Evolutionary conservation across 2,888 invertebrate species (phyloP).

Genomic region (Lasioglossum vierecki): DNA sequence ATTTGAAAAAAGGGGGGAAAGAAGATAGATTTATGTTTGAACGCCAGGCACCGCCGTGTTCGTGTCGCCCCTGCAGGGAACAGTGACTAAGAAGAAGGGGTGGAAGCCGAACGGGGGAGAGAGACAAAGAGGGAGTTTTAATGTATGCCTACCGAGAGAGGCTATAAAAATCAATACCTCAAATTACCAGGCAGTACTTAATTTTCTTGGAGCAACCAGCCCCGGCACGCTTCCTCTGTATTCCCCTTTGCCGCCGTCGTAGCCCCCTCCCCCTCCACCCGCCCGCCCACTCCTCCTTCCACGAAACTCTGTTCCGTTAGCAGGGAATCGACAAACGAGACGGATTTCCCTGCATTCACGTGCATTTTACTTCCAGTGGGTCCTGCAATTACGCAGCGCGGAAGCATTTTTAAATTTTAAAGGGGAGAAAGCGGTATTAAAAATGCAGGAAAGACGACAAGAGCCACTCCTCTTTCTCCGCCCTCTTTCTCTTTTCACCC

Average conservation of each 20-base stretch:
- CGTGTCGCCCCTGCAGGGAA: conserved; percentile 78
- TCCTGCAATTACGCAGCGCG: conserved; percentile 67
- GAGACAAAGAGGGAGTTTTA: conserved; percentile 79
- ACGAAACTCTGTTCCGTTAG: conserved; percentile 63
- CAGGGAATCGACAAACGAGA: conserved; percentile 65
- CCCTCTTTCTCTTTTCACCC: conserved; percentile 12
- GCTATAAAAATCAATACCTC: conserved; percentile 84
- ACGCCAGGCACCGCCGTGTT: conserved; percentile 81
- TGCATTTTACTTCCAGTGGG: conserved; percentile 68
- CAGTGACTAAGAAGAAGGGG: conserved; percentile 66
- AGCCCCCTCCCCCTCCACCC: conserved; percentile 35
- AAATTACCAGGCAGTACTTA: conserved; percentile 84
- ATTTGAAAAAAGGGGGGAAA: conserved; percentile 36
- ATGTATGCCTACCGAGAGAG: conserved; percentile 83
- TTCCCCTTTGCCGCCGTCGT: conserved; percentile 55
- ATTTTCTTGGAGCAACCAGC: conserved; percentile 82
- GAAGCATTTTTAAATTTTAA: conserved; percentile 68
- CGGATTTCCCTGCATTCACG: conserved; percentile 74
- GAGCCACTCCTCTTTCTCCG: conserved; percentile 33
- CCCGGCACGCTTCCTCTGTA: conserved; percentile 65
- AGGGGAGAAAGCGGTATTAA: conserved; percentile 69
- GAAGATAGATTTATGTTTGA: conserved; percentile 69
- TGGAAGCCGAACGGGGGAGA: conserved; percentile 51
- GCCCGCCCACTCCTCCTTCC: conserved; percentile 24
- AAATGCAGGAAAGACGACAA: conserved; percentile 64